Evolutionary conservation across 2,888 invertebrate genomes (phyloP), one percentile per base, ranked within the genome.

Genomic region (Allolobophora icterica): DNA sequence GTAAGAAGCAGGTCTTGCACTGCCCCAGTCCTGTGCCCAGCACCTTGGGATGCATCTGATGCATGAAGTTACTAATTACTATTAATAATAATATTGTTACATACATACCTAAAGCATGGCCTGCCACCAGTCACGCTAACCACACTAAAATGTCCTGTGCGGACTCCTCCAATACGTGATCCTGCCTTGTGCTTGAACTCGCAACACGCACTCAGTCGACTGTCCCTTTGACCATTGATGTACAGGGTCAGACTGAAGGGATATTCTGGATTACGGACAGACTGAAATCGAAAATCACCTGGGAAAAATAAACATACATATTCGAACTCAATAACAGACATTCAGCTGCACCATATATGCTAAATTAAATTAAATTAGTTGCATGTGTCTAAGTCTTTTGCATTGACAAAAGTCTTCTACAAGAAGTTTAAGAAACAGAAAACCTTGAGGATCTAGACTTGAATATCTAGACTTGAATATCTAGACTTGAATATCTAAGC

Each of bases 171-270:
- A 19, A 96, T 94, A 91, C 94, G 94, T 13, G 94, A 93, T 2
- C 95, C 95, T 19, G 93, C 93, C 19, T 93, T 93, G 93, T 96
- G 95, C 89, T 95, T 94, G 93, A 95, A 95, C 93, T 95, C 95
- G 93, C 96, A 96, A 92, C 96, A 96, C 1, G 95, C 94, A 93
- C 95, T 95, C 87, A 96, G 93, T 21, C 95, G 94, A 89, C 94
- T 94, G 93, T 95, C 95, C 91, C 94, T 93, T 89, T 95, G 93
- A 35, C 95, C 95, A 92, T 96, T 95, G 24, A 96, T 93, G 93
- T 95, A 95, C 91, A 96, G 92, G 2, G 95, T 95, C 91, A 96
- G 93, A 91, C 95, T 95, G 93, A 95, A 96, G 35, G 95, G 95
- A 93, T 94, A 95, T 89, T 95, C 95, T 45, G 94, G 94, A 92